Evolutionary conservation across 92 coral and sea anemone genomes (phyloP).

Genomic region (Palythoa grandiflora): DNA sequence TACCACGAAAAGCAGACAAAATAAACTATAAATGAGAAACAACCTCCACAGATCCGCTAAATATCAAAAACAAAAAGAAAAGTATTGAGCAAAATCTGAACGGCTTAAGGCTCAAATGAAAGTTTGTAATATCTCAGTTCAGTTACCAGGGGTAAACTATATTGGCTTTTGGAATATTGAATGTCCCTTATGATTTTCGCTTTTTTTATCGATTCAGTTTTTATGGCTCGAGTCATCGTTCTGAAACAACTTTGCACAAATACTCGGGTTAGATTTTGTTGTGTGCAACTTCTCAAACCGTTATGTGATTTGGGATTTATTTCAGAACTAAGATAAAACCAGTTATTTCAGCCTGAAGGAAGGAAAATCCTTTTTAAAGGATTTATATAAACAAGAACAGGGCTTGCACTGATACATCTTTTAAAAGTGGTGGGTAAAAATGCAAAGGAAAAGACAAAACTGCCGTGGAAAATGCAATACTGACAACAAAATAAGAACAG

Average conservation of each 20-base stretch:
- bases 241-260: too few relatives aligned
- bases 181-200: not conserved
- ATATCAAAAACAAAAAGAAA: too few relatives aligned
- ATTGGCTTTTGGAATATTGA: not conserved
- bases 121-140: too few relatives aligned
- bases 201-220: not conserved
- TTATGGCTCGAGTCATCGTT: not conserved
- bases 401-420: not conserved
- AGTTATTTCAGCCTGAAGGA: not conserved
- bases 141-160: not conserved
- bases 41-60: too few relatives aligned
- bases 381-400: not conserved
- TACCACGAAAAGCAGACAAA: too few relatives aligned
- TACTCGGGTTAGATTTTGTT: not conserved
- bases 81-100: too few relatives aligned
- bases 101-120: too few relatives aligned
- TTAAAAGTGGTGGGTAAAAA: not conserved
- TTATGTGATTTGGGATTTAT: not conserved
- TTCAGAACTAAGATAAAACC: not conserved
- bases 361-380: not conserved
- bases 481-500: not conserved
- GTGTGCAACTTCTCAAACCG: not conserved
- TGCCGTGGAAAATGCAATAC: slow-evolving; percentile 24
- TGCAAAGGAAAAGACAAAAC: not conserved
- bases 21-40: too few relatives aligned